Conservation (phyloP, 2,113 vertebrate species). For the Paramisgurnus dabryanus region DNA sequence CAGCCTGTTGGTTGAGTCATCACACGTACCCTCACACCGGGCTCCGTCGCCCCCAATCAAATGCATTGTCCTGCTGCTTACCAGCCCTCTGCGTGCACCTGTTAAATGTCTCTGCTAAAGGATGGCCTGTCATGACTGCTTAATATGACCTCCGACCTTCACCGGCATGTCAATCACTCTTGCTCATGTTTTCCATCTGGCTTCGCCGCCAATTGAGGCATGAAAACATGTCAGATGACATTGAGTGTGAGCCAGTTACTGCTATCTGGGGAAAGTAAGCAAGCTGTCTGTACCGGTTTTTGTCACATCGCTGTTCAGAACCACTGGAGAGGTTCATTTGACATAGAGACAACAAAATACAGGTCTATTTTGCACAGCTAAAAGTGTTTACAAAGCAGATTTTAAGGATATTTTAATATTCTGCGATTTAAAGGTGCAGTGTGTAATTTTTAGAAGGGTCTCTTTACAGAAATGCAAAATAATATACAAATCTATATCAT, state of each 20-base stretch:
- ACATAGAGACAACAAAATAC: conserved; percentile 6
- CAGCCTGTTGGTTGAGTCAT: conserved; percentile 50
- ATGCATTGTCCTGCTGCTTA: conserved; percentile 46
- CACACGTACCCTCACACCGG: conserved; percentile 39
- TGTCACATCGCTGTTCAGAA: conserved; percentile 4
- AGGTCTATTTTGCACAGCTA: neutral
- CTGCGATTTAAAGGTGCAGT: too few relatives aligned
- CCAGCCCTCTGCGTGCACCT: conserved; percentile 27
- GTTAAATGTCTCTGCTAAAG: conserved; percentile 33
- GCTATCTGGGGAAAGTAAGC: conserved; percentile 31
- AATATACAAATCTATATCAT: too few relatives aligned
- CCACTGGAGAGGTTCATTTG: neutral
- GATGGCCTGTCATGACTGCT: conserved; percentile 45
- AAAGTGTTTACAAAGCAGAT: conserved; percentile 6
- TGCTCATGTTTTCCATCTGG: conserved; percentile 41
- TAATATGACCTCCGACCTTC: conserved; percentile 42
- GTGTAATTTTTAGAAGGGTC: too few relatives aligned
- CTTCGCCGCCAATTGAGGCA: conserved; percentile 21
- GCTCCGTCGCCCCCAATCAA: conserved; percentile 50
- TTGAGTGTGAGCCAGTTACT: conserved; percentile 33
- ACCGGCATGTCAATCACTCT: conserved; percentile 26
- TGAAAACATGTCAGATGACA: conserved; percentile 42
- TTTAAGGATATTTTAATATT: too few relatives aligned
- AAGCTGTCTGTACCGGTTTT: neutral
- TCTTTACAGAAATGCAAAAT: too few relatives aligned